phyloP scores from a whole-genome alignment of 2,113 vertebrate species.

The Aplodontia rufa region DNA sequence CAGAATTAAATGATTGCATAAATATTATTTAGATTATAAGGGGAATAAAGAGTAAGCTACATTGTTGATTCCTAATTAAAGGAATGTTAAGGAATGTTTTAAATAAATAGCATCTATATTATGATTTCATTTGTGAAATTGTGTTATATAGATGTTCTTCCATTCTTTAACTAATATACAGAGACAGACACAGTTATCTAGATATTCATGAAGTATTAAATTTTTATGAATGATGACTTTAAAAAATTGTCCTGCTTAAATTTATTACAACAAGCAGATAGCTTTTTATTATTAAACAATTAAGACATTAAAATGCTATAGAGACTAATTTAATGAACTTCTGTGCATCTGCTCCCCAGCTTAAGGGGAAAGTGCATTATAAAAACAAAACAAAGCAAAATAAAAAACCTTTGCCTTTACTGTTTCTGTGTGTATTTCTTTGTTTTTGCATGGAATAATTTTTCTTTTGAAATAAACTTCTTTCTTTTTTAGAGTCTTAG shows the following conservation, averaged over 20 bases:
- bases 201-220: not conserved
- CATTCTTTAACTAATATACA: not conserved
- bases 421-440: not conserved
- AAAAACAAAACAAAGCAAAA: not conserved
- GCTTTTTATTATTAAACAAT: not conserved
- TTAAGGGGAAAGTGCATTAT: not conserved
- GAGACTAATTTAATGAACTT: not conserved
- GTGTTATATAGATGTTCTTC: not conserved
- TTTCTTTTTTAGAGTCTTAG: not conserved
- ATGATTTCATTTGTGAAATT: not conserved
- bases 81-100: not conserved
- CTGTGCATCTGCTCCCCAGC: not conserved
- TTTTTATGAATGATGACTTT: not conserved
- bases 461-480: slow-evolving; percentile 24
- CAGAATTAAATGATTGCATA: too few species aligned
- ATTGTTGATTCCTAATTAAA: too few species aligned
- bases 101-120: not conserved
- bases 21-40: too few species aligned
- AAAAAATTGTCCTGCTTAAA: not conserved
- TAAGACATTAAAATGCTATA: not conserved
- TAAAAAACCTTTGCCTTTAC: not conserved
- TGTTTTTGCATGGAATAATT: not conserved
- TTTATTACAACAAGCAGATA: not conserved
- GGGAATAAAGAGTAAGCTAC: too few species aligned
- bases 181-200: not conserved